Conservation (phyloP, 1,140 invertebrate species). For the Bombus waltoni region DNA sequence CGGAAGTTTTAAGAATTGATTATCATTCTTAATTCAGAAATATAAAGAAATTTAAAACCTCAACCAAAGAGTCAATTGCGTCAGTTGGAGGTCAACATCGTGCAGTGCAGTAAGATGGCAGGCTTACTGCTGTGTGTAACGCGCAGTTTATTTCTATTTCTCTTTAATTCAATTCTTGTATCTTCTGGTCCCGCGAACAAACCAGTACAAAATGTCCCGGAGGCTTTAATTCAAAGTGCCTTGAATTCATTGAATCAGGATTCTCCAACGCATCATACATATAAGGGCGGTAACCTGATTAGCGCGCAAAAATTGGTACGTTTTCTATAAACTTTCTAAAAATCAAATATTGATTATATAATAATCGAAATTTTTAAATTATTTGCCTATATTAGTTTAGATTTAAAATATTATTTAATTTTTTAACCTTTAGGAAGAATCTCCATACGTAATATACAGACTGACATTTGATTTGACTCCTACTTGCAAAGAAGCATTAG, state of each 20-base stretch:
- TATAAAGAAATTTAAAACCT: slow-evolving; percentile 25
- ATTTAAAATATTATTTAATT: background rate
- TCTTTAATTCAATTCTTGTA: slow-evolving; percentile 13
- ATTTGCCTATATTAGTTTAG: background rate
- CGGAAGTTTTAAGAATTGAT: background rate
- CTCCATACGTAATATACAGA: slow-evolving; percentile 71
- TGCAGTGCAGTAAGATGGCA: slow-evolving; percentile 55
- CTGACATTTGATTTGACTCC: slow-evolving; percentile 74
- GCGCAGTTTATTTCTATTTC: slow-evolving; percentile 28
- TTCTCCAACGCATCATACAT: slow-evolving; percentile 70
- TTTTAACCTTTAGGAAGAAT: slow-evolving; percentile 69
- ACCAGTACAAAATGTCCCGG: slow-evolving; percentile 56
- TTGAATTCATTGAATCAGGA: slow-evolving; percentile 71
- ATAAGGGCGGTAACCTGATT: slow-evolving; percentile 74
- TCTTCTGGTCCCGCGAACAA: slow-evolving; percentile 59
- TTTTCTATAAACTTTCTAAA: background rate
- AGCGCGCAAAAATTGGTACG: slow-evolving; percentile 75
- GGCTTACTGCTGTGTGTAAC: slow-evolving; percentile 18
- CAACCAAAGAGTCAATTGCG: slow-evolving; percentile 2
- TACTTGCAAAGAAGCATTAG: slow-evolving; percentile 63
- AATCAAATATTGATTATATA: background rate
- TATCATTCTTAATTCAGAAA: slow-evolving; percentile 11
- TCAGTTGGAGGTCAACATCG: slow-evolving; percentile 32
- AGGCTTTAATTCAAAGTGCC: slow-evolving; percentile 66
- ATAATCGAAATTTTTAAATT: background rate